Evolutionary conservation across 2,797 vertebrate genomes (phyloP).

Genomic region (Buphagus erythrorhynchus): DNA sequence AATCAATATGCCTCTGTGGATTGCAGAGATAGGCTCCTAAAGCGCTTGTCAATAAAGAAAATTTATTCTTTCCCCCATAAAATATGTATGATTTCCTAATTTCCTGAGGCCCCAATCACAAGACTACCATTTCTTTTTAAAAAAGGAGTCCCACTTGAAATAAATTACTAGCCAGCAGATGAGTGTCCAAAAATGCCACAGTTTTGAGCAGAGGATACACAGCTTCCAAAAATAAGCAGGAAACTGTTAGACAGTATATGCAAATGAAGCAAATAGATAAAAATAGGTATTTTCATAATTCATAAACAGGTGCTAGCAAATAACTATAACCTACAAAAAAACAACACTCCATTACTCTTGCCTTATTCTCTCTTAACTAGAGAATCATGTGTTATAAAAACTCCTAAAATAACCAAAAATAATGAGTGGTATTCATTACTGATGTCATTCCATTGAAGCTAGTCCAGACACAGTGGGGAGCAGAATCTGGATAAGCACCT

Average conservation of each 20-base stretch:
- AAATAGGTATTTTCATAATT: neutral
- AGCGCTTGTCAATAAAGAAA: neutral
- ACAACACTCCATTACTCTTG: neutral
- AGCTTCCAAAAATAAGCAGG: neutral
- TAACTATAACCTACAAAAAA: neutral
- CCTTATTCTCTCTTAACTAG: neutral
- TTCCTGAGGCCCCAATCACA: neutral
- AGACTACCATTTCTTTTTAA: neutral
- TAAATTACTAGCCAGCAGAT: neutral
- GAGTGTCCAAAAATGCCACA: neutral
- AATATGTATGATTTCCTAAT: neutral
- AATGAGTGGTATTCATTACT: neutral
- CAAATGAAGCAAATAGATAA: neutral
- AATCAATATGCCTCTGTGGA: neutral
- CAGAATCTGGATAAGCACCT: neutral
- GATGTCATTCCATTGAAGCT: neutral
- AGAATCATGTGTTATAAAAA: neutral
- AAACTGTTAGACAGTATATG: neutral
- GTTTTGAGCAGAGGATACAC: neutral
- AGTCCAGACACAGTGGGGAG: neutral
- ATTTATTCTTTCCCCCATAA: neutral
- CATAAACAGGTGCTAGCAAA: neutral
- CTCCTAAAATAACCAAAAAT: neutral
- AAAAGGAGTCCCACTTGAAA: neutral
- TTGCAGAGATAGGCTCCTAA: neutral